Base-by-base conservation (phyloP, 2,888 invertebrate species). In the Aphodius granarius region DNA sequence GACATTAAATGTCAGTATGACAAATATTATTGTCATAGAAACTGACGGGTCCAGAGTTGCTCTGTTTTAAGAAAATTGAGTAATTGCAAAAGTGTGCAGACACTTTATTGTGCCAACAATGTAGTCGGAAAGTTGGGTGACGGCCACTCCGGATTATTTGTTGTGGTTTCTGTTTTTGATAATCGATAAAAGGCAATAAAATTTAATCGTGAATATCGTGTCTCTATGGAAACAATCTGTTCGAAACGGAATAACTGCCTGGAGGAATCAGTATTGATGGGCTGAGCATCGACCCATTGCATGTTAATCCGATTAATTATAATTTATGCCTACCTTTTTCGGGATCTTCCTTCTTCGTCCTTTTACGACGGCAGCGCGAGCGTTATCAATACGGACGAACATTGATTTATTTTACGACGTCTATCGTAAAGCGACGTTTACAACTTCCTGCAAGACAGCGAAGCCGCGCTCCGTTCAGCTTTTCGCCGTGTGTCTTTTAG, bases 361-460 rank as follows among this genome's bases (percentile, higher is more conserved):
- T 20, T 68, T 68, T 68, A 68, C 68, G 68, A 68, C 20, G 21
- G 68, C 43, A 43, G 43, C 43, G 43, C 43, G 43, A 21, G 22
- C 68, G 68, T 68, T 68, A 68, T 68, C 68, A 68, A 68, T 68
- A 22, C 43, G 43, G 43, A 43, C 43, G 68, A 20, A 22, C 68
- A 68, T 68, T 68, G 68, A 68, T 68, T 68, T 68, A 68, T 68
- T 68, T 68, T 68, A 68, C 68, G 68, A 68, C 43, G 68, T 68
- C 68, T 22, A 68, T 68, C 68, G 68, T 68, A 68, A 68, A 68
- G 20, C 21, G 68, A 68, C 68, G 68, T 68, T 68, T 68, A 68
- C 22, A 68, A 68, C 68, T 68, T 68, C 68, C 68, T 68, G 68
- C 20, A 22, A 68, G 43, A 43, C 9, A 6, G 43, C 43, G 43